These are phyloP conservation scores for Manacus vitellinus DNA, from an alignment of 2,113 vertebrate genomes.

Conservation along the genomic window DNA sequence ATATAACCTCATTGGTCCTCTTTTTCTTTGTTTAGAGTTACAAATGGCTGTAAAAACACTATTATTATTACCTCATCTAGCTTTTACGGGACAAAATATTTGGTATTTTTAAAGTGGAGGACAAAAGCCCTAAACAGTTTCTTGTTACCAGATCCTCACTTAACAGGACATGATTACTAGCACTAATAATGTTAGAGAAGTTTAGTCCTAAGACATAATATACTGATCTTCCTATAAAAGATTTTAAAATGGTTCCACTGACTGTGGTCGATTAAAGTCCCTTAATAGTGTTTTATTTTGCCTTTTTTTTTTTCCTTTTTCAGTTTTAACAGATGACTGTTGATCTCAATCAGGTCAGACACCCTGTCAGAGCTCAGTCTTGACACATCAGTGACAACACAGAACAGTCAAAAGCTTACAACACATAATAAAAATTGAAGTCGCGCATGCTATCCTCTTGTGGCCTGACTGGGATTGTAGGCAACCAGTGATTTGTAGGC, in stretches of 20 bases:
- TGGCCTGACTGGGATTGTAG: constrained; percentile 46
- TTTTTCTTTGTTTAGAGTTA: constrained; percentile 34
- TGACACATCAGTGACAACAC: constrained; percentile 58
- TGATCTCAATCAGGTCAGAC: constrained; percentile 61
- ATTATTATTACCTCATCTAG: background rate
- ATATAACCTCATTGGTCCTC: background rate
- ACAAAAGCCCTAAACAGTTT: accelerated
- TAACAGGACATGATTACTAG: background rate
- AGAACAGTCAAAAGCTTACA: constrained; percentile 70
- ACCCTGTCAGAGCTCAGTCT: constrained; percentile 49
- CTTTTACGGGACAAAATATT: background rate
- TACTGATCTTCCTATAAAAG: background rate
- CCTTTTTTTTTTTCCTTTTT: background rate
- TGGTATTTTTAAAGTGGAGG: background rate
- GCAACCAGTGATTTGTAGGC: constrained; percentile 74
- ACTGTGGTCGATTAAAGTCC: background rate
- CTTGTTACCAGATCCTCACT: background rate
- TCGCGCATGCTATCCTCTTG: constrained; percentile 23
- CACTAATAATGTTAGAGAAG: background rate
- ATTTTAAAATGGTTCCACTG: background rate
- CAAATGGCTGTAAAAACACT: background rate
- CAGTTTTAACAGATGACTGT: background rate
- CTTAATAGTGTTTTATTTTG: background rate
- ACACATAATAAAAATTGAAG: constrained; percentile 71
- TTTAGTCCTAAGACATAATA: constrained; percentile 2